Evolutionary conservation across 2,888 invertebrate genomes (phyloP).

Genomic region (Anaspis maculata): DNA sequence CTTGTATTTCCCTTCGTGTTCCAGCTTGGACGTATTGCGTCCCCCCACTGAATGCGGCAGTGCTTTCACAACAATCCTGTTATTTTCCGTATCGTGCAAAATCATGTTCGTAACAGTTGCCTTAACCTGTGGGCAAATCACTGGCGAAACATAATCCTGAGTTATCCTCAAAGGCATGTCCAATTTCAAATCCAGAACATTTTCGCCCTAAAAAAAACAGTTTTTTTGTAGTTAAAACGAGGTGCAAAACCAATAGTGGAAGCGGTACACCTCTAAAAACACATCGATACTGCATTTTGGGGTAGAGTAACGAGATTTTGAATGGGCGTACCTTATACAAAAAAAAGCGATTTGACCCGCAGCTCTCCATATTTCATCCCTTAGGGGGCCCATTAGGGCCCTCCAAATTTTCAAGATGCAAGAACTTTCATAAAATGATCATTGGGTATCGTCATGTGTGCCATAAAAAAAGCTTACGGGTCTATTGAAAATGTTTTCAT

Average conservation of each 20-base stretch:
- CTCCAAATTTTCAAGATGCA: no score
- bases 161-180: constrained; percentile 73
- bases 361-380: no score
- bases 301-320: no score
- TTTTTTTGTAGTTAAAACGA: no score
- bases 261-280: no score
- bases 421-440: constrained; percentile 1
- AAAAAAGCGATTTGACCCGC: no score
- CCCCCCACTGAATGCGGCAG: constrained; percentile 35
- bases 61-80: constrained; percentile 34
- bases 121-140: constrained; percentile 63
- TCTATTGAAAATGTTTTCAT: no score
- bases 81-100: constrained; percentile 39
- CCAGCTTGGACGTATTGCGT: constrained; percentile 34
- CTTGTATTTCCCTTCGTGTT: constrained; percentile 40
- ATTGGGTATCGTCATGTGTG: no score
- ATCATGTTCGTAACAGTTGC: constrained; percentile 56
- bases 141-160: constrained; percentile 62
- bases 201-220: constrained; percentile 47
- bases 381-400: no score
- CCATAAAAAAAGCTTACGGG: no score
- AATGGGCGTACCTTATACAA: no score
- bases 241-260: constrained; percentile 1
- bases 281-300: no score
- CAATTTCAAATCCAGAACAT: constrained; percentile 65